Percentiles rank a stretch among this genome's conserved stretches.
These are phyloP conservation scores for Tympanuchus pallidicinctus DNA, from an alignment of 2,113 vertebrate species.

Conservation along the genomic window DNA sequence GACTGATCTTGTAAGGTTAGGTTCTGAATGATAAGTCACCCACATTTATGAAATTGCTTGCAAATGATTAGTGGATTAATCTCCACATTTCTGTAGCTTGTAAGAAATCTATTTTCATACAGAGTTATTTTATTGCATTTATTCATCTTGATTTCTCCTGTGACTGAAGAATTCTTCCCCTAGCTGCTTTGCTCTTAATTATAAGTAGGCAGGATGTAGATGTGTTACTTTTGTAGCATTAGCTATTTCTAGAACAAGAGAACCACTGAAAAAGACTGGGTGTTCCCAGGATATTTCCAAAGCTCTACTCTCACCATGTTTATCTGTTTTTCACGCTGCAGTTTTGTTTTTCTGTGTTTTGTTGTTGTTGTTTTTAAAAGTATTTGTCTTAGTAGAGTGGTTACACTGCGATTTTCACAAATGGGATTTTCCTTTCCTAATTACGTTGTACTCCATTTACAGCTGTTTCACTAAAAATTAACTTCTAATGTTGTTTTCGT, in stretches of 20 bases:
- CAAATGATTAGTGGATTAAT: constrained; percentile 48
- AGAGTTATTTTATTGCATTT: constrained; percentile 54
- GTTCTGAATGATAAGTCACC: constrained; percentile 30
- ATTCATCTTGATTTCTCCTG: constrained; percentile 62
- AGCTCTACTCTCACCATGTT: background rate
- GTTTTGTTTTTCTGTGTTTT: background rate
- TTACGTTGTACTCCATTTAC: constrained; percentile 59
- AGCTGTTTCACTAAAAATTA: constrained; percentile 51
- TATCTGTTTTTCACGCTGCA: background rate
- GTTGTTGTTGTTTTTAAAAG: background rate
- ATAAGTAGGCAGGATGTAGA: constrained; percentile 29
- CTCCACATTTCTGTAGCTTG: constrained; percentile 26
- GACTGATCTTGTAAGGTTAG: constrained; percentile 21
- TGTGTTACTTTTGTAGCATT: constrained; percentile 25
- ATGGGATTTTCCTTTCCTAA: constrained; percentile 23
- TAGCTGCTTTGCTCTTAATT: constrained; percentile 58
- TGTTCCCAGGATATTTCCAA: background rate
- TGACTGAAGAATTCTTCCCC: constrained; percentile 33
- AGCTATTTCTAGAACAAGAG: constrained; percentile 15
- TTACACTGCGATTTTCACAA: constrained; percentile 35
- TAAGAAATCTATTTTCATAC: constrained; percentile 38
- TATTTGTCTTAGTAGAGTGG: background rate
- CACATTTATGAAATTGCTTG: constrained; percentile 38
- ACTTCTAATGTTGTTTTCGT: constrained; percentile 56
- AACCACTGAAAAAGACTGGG: constrained; percentile 8